Evolutionary conservation across 2,888 invertebrate genomes (phyloP).

Genomic region (Limnephilus marmoratus): DNA sequence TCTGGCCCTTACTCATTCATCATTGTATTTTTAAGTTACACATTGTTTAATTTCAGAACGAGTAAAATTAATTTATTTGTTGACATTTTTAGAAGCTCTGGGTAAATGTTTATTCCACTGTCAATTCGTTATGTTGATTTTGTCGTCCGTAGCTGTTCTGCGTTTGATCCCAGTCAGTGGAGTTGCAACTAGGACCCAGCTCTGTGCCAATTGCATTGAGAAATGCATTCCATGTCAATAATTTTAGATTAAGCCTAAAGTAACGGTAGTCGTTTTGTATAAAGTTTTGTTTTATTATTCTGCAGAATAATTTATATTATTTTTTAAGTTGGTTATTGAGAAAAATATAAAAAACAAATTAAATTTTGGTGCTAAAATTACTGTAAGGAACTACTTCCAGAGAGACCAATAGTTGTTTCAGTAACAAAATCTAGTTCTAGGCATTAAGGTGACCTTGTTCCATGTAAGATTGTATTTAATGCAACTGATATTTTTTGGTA

Average conservation of each 20-base stretch:
- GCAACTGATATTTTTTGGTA: conserved; percentile 17
- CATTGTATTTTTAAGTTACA: conserved; percentile 14
- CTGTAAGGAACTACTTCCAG: conserved; percentile 55
- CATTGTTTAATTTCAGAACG: conserved; percentile 14
- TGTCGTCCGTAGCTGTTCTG: background rate
- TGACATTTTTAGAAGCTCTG: background rate
- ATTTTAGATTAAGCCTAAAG: conserved; percentile 59
- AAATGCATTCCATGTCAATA: conserved; percentile 65
- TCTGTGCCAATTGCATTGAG: conserved; percentile 64
- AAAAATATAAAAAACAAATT: conserved; percentile 45
- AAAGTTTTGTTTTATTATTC: conserved; percentile 57
- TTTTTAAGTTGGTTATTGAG: conserved; percentile 50
- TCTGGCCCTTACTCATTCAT: conserved; percentile 34
- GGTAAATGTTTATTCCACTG: conserved; percentile 4
- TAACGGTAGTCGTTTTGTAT: conserved; percentile 56
- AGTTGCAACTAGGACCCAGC: conserved; percentile 46
- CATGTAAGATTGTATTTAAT: conserved; percentile 49
- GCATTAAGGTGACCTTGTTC: conserved; percentile 35
- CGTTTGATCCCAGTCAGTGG: background rate
- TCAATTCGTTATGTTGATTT: conserved; percentile 5
- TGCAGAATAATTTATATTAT: conserved; percentile 56
- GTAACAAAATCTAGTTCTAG: conserved; percentile 46
- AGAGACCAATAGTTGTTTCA: conserved; percentile 63
- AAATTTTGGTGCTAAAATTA: conserved; percentile 65
- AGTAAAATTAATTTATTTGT: background rate